Evolutionary conservation across 2,797 vertebrate genomes (phyloP).

Genomic region (Pseudochromis fuscus): DNA sequence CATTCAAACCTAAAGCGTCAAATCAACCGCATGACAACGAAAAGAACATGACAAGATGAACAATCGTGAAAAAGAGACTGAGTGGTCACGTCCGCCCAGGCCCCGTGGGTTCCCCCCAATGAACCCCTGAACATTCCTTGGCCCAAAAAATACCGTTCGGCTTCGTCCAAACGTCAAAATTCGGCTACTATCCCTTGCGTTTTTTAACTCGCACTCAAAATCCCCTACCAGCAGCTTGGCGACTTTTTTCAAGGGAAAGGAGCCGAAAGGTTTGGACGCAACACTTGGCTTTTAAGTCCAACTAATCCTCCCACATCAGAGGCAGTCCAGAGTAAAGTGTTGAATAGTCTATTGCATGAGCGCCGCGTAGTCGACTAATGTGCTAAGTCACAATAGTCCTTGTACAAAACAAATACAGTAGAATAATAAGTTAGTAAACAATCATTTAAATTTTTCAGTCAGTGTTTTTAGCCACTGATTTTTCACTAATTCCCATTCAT

Average conservation of each 20-base stretch:
- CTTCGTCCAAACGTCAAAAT: slow-evolving; percentile 66
- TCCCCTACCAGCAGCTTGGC: neutral
- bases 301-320: slow-evolving; percentile 73
- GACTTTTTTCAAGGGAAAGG: slow-evolving; percentile 50
- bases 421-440: slow-evolving; percentile 78
- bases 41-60: slow-evolving; percentile 80
- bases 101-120: slow-evolving; percentile 73
- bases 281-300: slow-evolving; percentile 74
- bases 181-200: slow-evolving; percentile 52
- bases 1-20: slow-evolving; percentile 84
- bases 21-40: slow-evolving; percentile 72
- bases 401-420: slow-evolving; percentile 79
- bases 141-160: slow-evolving; percentile 71
- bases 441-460: slow-evolving; percentile 80
- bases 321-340: slow-evolving; percentile 81
- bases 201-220: neutral
- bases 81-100: slow-evolving; percentile 83
- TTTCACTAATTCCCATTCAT: slow-evolving; percentile 81
- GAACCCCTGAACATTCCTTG: slow-evolving; percentile 85
- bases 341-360: slow-evolving; percentile 84
- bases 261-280: slow-evolving; percentile 72
- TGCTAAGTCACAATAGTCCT: slow-evolving; percentile 77
- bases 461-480: slow-evolving; percentile 74
- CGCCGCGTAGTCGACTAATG: slow-evolving; percentile 79
- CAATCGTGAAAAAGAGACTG: slow-evolving; percentile 85